phyloP scores from a whole-genome alignment of 2,888 invertebrate species.

The Tryphoninae sp. region DNA sequence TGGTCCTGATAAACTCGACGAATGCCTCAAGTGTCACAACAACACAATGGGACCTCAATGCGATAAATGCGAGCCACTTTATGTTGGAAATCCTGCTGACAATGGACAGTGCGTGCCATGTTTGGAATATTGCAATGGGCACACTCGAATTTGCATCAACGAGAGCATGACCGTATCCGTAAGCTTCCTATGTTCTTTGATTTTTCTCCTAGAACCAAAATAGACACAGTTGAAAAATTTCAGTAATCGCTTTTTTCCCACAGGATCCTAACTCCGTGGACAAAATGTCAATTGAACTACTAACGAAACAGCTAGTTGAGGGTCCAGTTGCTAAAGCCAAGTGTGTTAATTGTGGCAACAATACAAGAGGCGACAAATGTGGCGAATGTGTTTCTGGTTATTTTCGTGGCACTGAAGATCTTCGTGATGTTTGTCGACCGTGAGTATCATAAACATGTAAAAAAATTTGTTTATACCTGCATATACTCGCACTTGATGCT shows the following conservation, averaged over 20 bases:
- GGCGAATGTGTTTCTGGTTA: constrained; percentile 90
- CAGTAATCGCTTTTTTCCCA: constrained; percentile 9
- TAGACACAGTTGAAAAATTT: not conserved
- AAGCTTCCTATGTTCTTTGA: constrained; percentile 53
- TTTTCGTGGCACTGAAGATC: constrained; percentile 90
- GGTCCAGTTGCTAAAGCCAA: constrained; percentile 88
- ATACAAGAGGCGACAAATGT: constrained; percentile 91
- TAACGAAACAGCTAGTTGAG: constrained; percentile 86
- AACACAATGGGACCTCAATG: constrained; percentile 97
- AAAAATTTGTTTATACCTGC: not conserved
- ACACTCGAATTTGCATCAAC: constrained; percentile 90
- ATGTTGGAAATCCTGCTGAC: constrained; percentile 93
- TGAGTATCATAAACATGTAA: constrained; percentile 79
- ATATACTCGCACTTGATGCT: not conserved
- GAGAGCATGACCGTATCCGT: constrained; percentile 81
- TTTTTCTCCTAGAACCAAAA: not conserved
- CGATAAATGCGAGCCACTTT: constrained; percentile 93
- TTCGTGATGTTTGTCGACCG: constrained; percentile 89
- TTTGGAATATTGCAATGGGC: constrained; percentile 93
- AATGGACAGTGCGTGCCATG: constrained; percentile 95
- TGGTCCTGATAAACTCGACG: constrained; percentile 91
- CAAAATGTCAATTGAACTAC: constrained; percentile 81
- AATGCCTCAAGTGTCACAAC: constrained; percentile 93
- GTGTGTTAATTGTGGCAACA: constrained; percentile 92
- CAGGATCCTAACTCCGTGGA: constrained; percentile 79